Conservation (phyloP, 2,797 vertebrate species). For the Rhinichthys osculus region DNA sequence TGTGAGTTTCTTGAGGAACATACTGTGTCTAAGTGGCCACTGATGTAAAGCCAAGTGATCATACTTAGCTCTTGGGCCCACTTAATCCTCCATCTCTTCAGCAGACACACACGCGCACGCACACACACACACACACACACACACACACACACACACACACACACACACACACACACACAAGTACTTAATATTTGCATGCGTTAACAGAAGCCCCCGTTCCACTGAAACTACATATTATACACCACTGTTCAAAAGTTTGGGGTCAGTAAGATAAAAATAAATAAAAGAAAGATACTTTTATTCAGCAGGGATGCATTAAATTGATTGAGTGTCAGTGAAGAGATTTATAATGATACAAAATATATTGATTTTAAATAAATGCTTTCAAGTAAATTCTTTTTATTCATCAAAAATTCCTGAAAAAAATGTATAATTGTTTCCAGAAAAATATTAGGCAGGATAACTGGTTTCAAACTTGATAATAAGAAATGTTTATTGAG, state of each 20-base stretch:
- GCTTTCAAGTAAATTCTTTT: background rate
- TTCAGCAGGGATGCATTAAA: background rate
- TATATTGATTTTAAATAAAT: background rate
- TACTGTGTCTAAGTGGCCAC: slow-evolving; percentile 16
- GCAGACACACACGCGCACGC: background rate
- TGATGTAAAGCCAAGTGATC: slow-evolving; percentile 27
- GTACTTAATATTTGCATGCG: background rate
- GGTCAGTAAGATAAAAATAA: background rate
- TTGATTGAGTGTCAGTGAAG: background rate
- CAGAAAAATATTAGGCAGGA: background rate
- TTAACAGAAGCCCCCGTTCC: background rate
- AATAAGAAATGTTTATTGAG: background rate
- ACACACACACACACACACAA: no score
- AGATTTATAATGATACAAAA: background rate
- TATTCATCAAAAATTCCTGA: background rate
- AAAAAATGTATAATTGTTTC: no score
- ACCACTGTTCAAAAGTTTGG: background rate
- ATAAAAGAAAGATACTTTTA: background rate
- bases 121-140: background rate
- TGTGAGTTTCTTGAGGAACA: slow-evolving; percentile 20
- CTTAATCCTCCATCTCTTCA: slow-evolving; percentile 1
- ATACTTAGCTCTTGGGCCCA: slow-evolving; percentile 20
- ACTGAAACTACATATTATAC: background rate
- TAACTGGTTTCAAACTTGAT: background rate
- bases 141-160: background rate